These are phyloP conservation scores for Belgica antarctica DNA, from an alignment of 2,888 invertebrate genomes.

Conservation along the genomic window DNA sequence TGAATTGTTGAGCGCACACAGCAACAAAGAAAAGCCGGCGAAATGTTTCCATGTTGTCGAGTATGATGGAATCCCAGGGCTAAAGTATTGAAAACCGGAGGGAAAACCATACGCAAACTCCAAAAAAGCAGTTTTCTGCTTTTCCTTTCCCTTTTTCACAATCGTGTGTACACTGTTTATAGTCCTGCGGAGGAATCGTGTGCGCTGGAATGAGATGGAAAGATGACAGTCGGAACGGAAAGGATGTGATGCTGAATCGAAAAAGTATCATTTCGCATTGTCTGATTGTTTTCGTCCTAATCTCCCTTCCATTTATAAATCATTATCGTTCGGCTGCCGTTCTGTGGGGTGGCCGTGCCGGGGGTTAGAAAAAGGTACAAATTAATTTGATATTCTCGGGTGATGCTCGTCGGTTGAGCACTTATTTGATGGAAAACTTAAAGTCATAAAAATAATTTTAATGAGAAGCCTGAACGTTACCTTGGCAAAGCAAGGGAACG, in stretches of 20 bases:
- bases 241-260: neutral
- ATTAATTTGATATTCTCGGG: neutral
- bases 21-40: slow-evolving; percentile 18
- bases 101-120: slow-evolving; percentile 43
- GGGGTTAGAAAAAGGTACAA: neutral
- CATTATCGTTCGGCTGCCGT: neutral
- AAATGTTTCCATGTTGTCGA: neutral
- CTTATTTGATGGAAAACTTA: neutral
- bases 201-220: slow-evolving; percentile 14
- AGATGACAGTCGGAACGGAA: slow-evolving; percentile 22
- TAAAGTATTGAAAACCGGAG: neutral
- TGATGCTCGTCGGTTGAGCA: neutral
- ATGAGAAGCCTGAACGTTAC: slow-evolving; percentile 1
- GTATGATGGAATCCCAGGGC: slow-evolving; percentile 16
- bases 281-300: slow-evolving; percentile 25
- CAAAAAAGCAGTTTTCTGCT: neutral
- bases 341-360: neutral
- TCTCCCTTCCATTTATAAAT: slow-evolving; percentile 34
- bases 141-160: neutral
- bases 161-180: neutral
- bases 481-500: neutral
- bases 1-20: neutral
- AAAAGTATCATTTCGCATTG: slow-evolving; percentile 21
- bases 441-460: neutral
- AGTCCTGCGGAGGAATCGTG: too few relatives aligned